Conservation (phyloP, 2,113 vertebrate genomes). For the Spea multiplicata region DNA sequence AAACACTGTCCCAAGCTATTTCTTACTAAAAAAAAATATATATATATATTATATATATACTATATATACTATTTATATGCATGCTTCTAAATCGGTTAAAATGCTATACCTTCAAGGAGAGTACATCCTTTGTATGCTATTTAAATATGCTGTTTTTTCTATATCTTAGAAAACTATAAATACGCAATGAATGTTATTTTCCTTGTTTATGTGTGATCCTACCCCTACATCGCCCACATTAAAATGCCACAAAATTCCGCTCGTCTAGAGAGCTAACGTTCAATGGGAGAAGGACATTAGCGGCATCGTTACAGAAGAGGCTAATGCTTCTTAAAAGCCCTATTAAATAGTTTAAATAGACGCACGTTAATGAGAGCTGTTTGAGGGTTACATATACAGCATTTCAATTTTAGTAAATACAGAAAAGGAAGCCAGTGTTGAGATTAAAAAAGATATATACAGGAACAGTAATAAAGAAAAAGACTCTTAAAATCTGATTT, state of each 20-base stretch:
- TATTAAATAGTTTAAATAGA: background rate
- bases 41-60: too few relatives aligned
- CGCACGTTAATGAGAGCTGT: too few relatives aligned
- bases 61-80: background rate
- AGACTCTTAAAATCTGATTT: too few relatives aligned
- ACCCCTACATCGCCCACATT: background rate
- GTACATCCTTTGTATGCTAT: background rate
- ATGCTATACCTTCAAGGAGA: background rate
- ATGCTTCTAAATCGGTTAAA: background rate
- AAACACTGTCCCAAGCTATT: too few relatives aligned
- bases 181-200: background rate
- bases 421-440: too few relatives aligned
- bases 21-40: too few relatives aligned
- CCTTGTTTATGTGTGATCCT: background rate
- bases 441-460: too few relatives aligned
- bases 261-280: background rate
- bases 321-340: background rate
- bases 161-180: background rate
- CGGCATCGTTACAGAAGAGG: background rate
- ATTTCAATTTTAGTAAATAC: background rate
- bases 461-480: too few relatives aligned
- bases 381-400: background rate
- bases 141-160: constrained; percentile 1
- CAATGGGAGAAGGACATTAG: background rate
- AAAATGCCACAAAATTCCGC: constrained; percentile 9